Conservation (phyloP, 2,888 invertebrate species). For the Oscheius sp. region DNA sequence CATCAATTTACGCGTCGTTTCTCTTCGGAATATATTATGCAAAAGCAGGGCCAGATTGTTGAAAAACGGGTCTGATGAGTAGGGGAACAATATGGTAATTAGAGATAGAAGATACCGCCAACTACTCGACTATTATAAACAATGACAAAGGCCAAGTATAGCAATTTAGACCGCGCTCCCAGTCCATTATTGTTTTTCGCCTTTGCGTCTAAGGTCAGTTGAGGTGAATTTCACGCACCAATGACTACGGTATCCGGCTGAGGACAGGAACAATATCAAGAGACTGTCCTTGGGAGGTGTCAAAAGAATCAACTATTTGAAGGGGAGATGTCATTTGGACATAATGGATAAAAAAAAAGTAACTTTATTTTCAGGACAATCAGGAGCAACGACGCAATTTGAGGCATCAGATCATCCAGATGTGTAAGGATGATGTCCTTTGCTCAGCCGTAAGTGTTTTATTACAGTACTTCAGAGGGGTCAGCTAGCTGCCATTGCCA, state of each 20-base stretch:
- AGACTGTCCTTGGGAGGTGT: constrained; percentile 18
- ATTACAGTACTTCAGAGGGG: not conserved
- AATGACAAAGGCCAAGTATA: not conserved
- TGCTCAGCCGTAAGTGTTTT: constrained; percentile 63
- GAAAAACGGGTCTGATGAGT: constrained; percentile 5
- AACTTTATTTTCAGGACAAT: constrained; percentile 61
- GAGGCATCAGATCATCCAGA: constrained; percentile 64
- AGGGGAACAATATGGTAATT: constrained; percentile 27
- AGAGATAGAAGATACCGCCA: constrained; percentile 10
- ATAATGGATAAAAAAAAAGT: too few relatives aligned
- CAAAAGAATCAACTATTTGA: not conserved
- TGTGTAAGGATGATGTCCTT: constrained; percentile 64
- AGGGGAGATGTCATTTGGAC: not conserved
- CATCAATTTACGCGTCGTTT: constrained; percentile 22
- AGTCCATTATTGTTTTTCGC: constrained; percentile 30
- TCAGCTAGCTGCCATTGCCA: constrained; percentile 9
- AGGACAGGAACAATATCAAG: constrained; percentile 17
- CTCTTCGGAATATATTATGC: constrained; percentile 29
- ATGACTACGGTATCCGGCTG: constrained; percentile 18
- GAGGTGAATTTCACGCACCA: constrained; percentile 24
- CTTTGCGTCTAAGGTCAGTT: constrained; percentile 27
- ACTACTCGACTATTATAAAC: constrained; percentile 11
- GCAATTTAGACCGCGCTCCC: constrained; percentile 18
- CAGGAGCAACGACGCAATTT: constrained; percentile 57
- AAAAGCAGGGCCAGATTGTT: constrained; percentile 10